A percentile compares a stretch with the other conserved stretches of the same genome.
Evolutionary conservation across 2,797 vertebrate species (phyloP).

Genomic region (Clamator glandarius): DNA sequence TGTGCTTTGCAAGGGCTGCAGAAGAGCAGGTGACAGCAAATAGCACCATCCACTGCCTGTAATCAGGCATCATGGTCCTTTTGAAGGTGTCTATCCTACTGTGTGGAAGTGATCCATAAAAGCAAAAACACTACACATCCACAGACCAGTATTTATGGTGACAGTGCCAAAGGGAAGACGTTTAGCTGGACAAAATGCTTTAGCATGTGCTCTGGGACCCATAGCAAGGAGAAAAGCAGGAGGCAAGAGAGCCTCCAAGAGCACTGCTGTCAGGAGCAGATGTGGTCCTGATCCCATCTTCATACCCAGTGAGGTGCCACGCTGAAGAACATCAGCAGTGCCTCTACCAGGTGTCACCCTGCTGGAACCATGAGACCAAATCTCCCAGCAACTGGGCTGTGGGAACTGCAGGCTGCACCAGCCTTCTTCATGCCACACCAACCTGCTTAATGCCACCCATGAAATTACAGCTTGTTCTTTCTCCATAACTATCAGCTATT

Average conservation of each 20-base stretch:
- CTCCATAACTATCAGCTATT: background rate
- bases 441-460: background rate
- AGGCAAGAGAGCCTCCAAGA: background rate
- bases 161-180: background rate
- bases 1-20: background rate
- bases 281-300: background rate
- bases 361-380: background rate
- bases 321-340: background rate
- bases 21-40: background rate
- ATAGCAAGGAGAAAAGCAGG: background rate
- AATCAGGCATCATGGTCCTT: background rate
- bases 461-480: background rate
- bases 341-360: background rate
- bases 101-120: background rate
- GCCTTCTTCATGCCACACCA: background rate
- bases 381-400: background rate
- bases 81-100: background rate
- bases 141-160: background rate
- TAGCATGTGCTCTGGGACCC: background rate
- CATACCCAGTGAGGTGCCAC: fast-evolving
- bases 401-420: background rate
- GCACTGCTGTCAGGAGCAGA: background rate
- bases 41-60: background rate
- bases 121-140: background rate
- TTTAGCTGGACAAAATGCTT: background rate